These are phyloP conservation scores for Smittia aterrima DNA, from an alignment of 2,888 invertebrate genomes.

Conservation along the genomic window DNA sequence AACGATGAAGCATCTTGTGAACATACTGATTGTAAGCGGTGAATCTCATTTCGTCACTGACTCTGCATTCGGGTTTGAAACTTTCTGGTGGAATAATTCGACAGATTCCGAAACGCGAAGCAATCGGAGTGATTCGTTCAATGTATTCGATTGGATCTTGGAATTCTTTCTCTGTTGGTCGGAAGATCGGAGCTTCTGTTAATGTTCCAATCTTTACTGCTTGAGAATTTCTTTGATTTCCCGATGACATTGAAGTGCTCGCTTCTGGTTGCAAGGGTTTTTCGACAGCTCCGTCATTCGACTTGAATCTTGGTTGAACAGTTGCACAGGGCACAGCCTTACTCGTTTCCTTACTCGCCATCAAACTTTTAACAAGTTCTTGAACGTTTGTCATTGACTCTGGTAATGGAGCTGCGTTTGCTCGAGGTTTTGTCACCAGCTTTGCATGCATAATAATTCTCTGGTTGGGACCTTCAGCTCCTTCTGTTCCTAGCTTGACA, in stretches of 20 bases:
- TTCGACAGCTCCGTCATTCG: slow-evolving; percentile 43
- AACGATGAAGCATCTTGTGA: slow-evolving; percentile 79
- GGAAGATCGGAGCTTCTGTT: slow-evolving; percentile 74
- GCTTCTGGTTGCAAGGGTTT: slow-evolving; percentile 47
- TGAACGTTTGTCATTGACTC: slow-evolving; percentile 51
- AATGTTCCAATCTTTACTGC: slow-evolving; percentile 47
- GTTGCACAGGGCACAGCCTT: slow-evolving; percentile 57
- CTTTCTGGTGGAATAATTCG: slow-evolving; percentile 78
- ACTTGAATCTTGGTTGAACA: slow-evolving; percentile 57
- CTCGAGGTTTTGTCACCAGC: slow-evolving; percentile 61
- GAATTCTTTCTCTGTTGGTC: slow-evolving; percentile 80
- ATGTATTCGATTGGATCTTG: slow-evolving; percentile 83
- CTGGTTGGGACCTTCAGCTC: slow-evolving; percentile 62
- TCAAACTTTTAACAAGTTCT: slow-evolving; percentile 52
- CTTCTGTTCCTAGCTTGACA: slow-evolving; percentile 64
- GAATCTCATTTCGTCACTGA: slow-evolving; percentile 82
- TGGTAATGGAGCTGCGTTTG: slow-evolving; percentile 52
- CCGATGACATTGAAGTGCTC: slow-evolving; percentile 55
- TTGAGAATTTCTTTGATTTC: slow-evolving; percentile 55
- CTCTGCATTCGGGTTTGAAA: slow-evolving; percentile 78
- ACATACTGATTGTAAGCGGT: slow-evolving; percentile 87
- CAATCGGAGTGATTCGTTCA: slow-evolving; percentile 71
- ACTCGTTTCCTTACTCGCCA: slow-evolving; percentile 43
- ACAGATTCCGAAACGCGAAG: slow-evolving; percentile 81
- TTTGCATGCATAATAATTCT: slow-evolving; percentile 63